Evolutionary conservation across 2,797 vertebrate genomes (phyloP), one percentile per base, ranked within the genome.

Genomic region (Serranus cabrilla): DNA sequence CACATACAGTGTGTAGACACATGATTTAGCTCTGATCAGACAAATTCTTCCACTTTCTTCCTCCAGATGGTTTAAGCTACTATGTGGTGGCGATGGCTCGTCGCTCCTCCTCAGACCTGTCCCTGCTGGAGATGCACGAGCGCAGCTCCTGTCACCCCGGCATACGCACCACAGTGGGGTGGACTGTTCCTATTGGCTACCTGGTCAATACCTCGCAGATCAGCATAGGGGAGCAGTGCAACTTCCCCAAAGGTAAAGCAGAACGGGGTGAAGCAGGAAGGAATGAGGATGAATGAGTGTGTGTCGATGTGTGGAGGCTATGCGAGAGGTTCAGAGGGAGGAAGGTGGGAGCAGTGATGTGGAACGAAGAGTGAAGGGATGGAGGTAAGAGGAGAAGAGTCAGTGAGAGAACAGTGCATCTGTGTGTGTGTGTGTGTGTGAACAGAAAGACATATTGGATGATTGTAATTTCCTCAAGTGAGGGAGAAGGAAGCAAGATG

Each of bases 141-240:
- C 94, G 94, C 69, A 96, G 95, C 88, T 95, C 95, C 65, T 96
- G 95, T 83, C 95, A 96, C 87, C 95, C 95, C 0, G 95, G 95
- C 27, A 95, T 96, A 56, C 91, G 95, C 18, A 96, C 95, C 86
- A 95, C 95, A 0, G 95, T 96, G 78, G 95, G 95, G n/a, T 96
- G 95, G 95, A 96, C 95, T 0, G 95, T 96, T 62, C 95, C 95
- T 4, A 95, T 96, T 11, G 95, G 95, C 63, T 96, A 95, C 86
- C 89, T 96, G 87, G 95, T 96, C 66, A 96, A 96, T 92, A 95
- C 95, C 12, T 95, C 95, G 2, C 95, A 96, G 92, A 95, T 96
- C 89, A 95, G 94, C 7, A 80, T 95, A 2, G 94, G 92, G 45
- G 90, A 96, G 82, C 95, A 96, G 77, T 96, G 95, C 92, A 96